Evolutionary conservation across 2,888 invertebrate genomes (phyloP).

Genomic region (Listrodromus nycthemerus): DNA sequence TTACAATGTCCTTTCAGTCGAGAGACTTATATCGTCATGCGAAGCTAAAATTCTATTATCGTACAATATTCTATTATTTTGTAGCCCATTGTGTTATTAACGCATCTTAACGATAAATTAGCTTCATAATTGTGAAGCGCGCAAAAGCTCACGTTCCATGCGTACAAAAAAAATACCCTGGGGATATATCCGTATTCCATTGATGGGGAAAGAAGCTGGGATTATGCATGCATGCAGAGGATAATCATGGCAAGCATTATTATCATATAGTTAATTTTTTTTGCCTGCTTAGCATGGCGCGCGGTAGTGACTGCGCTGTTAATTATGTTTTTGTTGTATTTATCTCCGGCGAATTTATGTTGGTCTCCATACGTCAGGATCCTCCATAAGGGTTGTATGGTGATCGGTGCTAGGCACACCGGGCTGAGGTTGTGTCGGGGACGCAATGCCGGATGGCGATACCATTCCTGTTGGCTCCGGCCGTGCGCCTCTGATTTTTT

Average conservation of each 20-base stretch:
- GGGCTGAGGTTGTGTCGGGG: constrained; percentile 86
- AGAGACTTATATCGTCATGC: not conserved
- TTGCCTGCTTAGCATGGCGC: constrained; percentile 84
- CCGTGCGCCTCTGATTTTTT: constrained; percentile 90
- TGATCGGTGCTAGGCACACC: constrained; percentile 88
- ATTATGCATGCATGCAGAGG: not conserved
- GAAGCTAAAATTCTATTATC: not conserved
- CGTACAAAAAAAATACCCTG: not conserved
- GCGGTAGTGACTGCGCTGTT: constrained; percentile 77
- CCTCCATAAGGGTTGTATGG: constrained; percentile 95
- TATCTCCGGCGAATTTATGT: constrained; percentile 88
- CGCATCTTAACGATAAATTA: not conserved
- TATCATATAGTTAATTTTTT: constrained; percentile 69
- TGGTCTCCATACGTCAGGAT: constrained; percentile 97
- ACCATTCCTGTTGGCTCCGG: constrained; percentile 93
- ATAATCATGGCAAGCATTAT: constrained; percentile 47
- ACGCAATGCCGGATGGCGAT: constrained; percentile 87
- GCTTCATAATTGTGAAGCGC: not conserved
- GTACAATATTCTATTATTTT: not conserved
- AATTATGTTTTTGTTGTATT: constrained; percentile 65
- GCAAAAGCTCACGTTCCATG: not conserved
- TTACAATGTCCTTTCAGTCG: not conserved
- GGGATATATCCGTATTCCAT: not conserved
- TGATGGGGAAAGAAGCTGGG: not conserved
- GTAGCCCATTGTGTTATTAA: not conserved